A percentile compares a stretch with the other conserved stretches of the same genome.
Evolutionary conservation across 2,797 vertebrate genomes (phyloP).

Genomic region (Leptodactylus fallax): DNA sequence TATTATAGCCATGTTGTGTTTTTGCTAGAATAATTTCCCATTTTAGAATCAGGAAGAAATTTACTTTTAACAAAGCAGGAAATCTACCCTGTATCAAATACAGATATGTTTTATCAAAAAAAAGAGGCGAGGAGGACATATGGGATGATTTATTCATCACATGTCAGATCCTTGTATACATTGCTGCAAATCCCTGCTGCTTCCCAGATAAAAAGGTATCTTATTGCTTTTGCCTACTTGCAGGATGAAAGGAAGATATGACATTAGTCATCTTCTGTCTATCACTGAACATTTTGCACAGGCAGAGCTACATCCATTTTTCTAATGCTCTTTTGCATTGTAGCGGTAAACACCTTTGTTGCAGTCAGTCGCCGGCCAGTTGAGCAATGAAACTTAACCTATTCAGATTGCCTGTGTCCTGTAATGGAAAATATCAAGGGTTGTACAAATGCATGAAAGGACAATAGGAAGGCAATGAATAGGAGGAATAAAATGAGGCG

Average conservation of each 20-base stretch:
- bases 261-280: background rate
- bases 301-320: background rate
- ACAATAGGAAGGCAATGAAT: background rate
- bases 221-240: constrained; percentile 3
- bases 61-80: background rate
- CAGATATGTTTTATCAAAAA: background rate
- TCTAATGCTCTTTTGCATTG: background rate
- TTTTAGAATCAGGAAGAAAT: too few relatives aligned
- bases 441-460: background rate
- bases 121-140: background rate
- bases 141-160: constrained; percentile 8
- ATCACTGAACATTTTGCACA: background rate
- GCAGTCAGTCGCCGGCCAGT: background rate
- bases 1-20: too few relatives aligned
- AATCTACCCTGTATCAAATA: background rate
- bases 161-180: background rate
- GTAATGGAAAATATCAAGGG: constrained; percentile 16
- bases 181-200: constrained; percentile 3
- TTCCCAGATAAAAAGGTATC: constrained; percentile 6
- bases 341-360: background rate
- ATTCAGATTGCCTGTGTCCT: background rate
- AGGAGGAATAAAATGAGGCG: background rate
- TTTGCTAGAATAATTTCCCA: too few relatives aligned
- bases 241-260: constrained; percentile 12
- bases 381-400: background rate